These are phyloP conservation scores for Cydia fagiglandana DNA, from an alignment of 1,140 invertebrate genomes.

Conservation along the genomic window DNA sequence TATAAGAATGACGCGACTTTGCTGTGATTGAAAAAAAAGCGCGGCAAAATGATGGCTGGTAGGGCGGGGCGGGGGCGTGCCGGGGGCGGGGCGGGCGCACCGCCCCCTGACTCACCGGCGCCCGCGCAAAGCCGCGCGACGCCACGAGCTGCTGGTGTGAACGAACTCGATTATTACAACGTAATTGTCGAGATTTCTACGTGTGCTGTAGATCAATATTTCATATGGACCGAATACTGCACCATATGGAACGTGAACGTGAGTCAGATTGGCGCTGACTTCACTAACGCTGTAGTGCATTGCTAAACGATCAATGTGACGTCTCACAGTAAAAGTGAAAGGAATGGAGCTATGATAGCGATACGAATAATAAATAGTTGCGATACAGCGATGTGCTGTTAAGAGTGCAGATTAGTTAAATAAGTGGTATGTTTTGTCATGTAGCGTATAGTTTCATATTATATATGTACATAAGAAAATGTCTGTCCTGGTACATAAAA, in stretches of 20 bases:
- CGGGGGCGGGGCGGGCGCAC: slow-evolving; percentile 67
- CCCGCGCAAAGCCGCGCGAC: slow-evolving; percentile 47
- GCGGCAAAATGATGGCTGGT: slow-evolving; percentile 69
- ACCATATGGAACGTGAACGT: slow-evolving; percentile 9
- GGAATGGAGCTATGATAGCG: slow-evolving; percentile 1
- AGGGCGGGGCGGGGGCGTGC: slow-evolving; percentile 55
- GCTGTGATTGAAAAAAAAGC: slow-evolving; percentile 71
- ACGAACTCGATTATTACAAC: slow-evolving; percentile 33
- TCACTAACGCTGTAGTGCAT: not conserved
- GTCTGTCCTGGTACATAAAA: no score
- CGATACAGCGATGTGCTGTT: not conserved
- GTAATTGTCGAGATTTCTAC: slow-evolving; percentile 30
- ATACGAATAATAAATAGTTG: not conserved
- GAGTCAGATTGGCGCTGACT: slow-evolving; percentile 24
- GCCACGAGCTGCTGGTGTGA: slow-evolving; percentile 31
- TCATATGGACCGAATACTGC: slow-evolving; percentile 10
- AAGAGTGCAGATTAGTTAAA: not conserved
- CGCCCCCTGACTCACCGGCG: slow-evolving; percentile 69
- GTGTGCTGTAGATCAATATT: slow-evolving; percentile 20
- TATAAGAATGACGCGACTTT: slow-evolving; percentile 63
- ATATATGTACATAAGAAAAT: no score
- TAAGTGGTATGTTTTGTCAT: no score
- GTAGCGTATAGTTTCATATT: no score
- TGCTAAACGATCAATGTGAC: slow-evolving; percentile 1
- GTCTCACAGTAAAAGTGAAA: slow-evolving; percentile 10